phyloP scores from a whole-genome alignment of 2,888 invertebrate genomes.

The Cheilosia variabilis region DNA sequence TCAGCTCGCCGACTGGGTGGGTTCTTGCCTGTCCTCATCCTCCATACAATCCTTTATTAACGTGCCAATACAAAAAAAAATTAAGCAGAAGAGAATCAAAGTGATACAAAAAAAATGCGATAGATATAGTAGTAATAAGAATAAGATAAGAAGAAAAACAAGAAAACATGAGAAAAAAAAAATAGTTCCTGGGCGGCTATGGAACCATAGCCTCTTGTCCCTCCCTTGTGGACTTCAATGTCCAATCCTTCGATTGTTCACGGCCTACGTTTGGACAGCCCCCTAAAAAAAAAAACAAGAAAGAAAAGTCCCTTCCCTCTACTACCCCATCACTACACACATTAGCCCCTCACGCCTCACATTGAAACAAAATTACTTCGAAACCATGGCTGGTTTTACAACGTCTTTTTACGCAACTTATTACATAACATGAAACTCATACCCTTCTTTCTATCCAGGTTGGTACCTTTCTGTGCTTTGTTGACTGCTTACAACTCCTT shows the following conservation, averaged over 20 bases:
- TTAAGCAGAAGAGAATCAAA: not conserved
- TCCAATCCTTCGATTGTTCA: not conserved
- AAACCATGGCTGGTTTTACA: not conserved
- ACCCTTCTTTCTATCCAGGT: too few species aligned
- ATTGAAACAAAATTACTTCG: not conserved
- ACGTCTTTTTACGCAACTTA: too few species aligned
- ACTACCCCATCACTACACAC: not conserved
- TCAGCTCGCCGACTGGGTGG: not conserved
- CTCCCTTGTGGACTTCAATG: not conserved
- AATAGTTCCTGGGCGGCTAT: not conserved
- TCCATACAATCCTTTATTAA: not conserved
- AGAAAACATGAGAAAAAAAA: not conserved
- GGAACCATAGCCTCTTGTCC: not conserved
- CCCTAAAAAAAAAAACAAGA: not conserved
- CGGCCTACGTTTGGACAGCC: not conserved
- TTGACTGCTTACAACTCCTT: too few species aligned
- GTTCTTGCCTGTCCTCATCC: not conserved
- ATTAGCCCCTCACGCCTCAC: not conserved
- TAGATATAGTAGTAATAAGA: not conserved
- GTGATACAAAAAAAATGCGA: not conserved
- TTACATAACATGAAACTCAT: too few species aligned
- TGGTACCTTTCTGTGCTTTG: too few species aligned
- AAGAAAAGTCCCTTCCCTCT: too few species aligned
- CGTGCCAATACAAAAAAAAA: not conserved
- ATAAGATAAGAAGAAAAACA: not conserved